These are phyloP conservation scores for Microtus oregoni DNA, from an alignment of 2,113 vertebrate species.

Conservation along the genomic window DNA sequence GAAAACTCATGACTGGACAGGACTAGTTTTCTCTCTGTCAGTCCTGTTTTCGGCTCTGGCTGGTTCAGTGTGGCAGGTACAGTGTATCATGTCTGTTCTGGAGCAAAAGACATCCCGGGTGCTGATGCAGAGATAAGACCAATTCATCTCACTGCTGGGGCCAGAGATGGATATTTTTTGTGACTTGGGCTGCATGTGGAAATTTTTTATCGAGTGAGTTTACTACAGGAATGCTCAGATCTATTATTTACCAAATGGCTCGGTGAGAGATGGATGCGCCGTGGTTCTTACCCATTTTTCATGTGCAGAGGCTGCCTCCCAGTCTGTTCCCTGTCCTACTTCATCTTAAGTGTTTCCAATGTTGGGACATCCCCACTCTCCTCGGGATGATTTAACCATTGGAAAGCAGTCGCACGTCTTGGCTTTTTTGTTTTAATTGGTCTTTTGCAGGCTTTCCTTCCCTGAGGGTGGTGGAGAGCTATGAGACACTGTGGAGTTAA, in stretches of 20 bases:
- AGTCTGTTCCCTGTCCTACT: neutral
- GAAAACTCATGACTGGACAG: slow-evolving; percentile 6
- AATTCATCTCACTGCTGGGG: neutral
- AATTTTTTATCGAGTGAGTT: slow-evolving; percentile 8
- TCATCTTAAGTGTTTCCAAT: slow-evolving; percentile 6
- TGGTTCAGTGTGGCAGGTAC: neutral
- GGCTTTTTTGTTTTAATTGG: slow-evolving; percentile 55
- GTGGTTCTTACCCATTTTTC: slow-evolving; percentile 39
- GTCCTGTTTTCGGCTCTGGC: neutral
- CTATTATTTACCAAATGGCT: slow-evolving; percentile 52
- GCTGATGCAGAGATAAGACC: neutral
- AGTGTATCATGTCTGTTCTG: neutral
- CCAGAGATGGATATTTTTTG: slow-evolving; percentile 24
- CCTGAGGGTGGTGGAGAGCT: neutral
- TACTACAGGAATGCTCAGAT: slow-evolving; percentile 38
- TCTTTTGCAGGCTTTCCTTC: slow-evolving; percentile 54
- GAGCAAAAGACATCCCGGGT: neutral
- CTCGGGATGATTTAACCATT: slow-evolving; percentile 48
- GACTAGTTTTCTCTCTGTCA: slow-evolving; percentile 21
- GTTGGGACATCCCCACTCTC: neutral
- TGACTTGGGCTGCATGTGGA: neutral
- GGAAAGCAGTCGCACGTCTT: slow-evolving; percentile 14
- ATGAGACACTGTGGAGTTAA: slow-evolving; percentile 18
- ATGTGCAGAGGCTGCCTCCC: neutral
- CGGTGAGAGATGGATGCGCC: neutral